Evolutionary conservation across 2,113 vertebrate species (phyloP), one percentile per base, ranked within the genome.

Genomic region (Otis tarda): DNA sequence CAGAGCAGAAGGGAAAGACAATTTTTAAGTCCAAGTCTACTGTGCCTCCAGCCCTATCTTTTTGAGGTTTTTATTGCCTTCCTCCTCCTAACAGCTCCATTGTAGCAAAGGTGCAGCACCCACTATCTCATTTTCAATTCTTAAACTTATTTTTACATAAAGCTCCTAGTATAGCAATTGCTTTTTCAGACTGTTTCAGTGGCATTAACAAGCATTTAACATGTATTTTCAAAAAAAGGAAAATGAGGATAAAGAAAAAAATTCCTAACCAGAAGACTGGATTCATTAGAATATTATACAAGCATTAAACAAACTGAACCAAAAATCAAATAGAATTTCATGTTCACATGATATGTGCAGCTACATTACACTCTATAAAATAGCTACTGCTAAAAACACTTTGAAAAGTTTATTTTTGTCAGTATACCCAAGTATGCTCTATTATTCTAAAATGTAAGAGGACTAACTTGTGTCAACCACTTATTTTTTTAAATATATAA

Each of bases 11-110:
- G 5, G 5, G 10, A 83, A 35, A 78, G 19, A 78, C 50, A 90
- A 74, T n/a, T 83, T 31, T 9, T 10, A 83, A 76, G 31, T 39
- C 35, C 18, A 60, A 33, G 23, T 9, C 13, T 37, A 74, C 43
- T 86, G 22, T 39, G 57, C 77, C 22, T 86, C 47, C 63, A 88
- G 30, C 2, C 30, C 22, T 4, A 43, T 28, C 5, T 59, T 52
- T 52, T 50, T 16, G 6, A 27, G 3, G 3, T 6, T 43, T 21
- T 9, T 50, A 25, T 4, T 2, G 1, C 12, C 5, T 12, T 11
- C 12, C 20, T 33, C 37, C 39, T 59, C 56, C 65, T 68, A 25
- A 68, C 5, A 71, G 37, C 27, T 76, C 23, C 43, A 65, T 0
- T 61, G 50, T n/a, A 87, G 27, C 19, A 74, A 60, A 85, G 16